Evolutionary conservation across 2,113 vertebrate genomes (phyloP).

Genomic region (Gambusia affinis): DNA sequence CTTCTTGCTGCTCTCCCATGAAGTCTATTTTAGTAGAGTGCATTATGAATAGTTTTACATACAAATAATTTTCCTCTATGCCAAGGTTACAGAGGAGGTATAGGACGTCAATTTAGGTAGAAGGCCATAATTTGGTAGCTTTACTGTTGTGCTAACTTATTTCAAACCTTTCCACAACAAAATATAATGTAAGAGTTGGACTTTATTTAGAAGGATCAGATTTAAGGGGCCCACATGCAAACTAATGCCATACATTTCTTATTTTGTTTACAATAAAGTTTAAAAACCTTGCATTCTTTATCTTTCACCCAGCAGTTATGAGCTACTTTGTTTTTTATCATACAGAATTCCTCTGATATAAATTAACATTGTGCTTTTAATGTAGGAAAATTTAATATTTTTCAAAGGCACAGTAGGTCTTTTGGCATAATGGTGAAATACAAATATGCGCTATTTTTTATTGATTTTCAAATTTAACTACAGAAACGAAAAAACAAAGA

Average conservation of each 20-base stretch:
- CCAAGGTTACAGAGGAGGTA: too few relatives aligned
- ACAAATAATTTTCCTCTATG: too few relatives aligned
- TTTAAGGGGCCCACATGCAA: too few relatives aligned
- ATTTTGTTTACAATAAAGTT: neutral
- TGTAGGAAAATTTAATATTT: neutral
- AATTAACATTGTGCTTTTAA: neutral
- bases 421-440: neutral
- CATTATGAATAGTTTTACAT: too few relatives aligned
- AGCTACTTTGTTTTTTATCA: neutral
- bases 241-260: too few relatives aligned
- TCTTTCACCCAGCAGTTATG: neutral
- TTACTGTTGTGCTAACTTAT: neutral
- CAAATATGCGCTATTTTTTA: neutral
- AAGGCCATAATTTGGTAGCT: neutral
- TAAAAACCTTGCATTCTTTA: neutral
- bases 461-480: neutral
- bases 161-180: neutral
- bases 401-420: neutral
- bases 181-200: too few relatives aligned
- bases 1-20: neutral
- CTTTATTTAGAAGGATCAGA: too few relatives aligned
- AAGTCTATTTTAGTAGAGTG: too few relatives aligned
- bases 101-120: too few relatives aligned
- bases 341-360: neutral
- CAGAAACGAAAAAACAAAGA: neutral